Percentiles rank a stretch among this genome's conserved stretches.
Evolutionary conservation across 1,140 invertebrate genomes (phyloP).

Genomic region (Drosophila sp.): DNA sequence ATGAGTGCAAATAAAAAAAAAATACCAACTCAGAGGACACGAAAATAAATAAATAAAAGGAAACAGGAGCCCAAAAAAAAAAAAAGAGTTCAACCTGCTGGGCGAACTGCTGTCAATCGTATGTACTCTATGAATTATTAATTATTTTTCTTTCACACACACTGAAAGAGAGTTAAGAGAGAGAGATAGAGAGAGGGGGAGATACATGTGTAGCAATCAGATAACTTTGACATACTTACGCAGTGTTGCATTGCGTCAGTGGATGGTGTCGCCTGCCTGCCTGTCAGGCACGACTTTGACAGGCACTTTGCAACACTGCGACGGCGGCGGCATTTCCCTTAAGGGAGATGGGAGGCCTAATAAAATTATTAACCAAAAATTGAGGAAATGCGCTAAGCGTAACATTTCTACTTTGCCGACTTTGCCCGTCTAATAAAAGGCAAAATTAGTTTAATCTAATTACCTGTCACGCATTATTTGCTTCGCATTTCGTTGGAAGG

Average conservation of each 20-base stretch:
- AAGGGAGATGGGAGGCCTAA: constrained; percentile 21
- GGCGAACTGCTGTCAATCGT: constrained; percentile 76
- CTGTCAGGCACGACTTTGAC: constrained; percentile 50
- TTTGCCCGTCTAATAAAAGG: constrained; percentile 69
- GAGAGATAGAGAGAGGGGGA: too few species aligned
- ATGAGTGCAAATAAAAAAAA: constrained; percentile 53
- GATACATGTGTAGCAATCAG: constrained; percentile 5
- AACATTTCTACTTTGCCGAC: constrained; percentile 14
- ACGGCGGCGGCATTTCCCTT: background rate
- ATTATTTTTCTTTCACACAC: constrained; percentile 72
- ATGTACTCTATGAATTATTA: constrained; percentile 71
- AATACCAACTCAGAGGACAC: constrained; percentile 20
- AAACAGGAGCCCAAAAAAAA: constrained; percentile 21
- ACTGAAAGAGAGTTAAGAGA: constrained; percentile 4
- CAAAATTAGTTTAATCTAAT: constrained; percentile 82
- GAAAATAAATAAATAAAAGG: constrained; percentile 27
- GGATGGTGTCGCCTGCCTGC: constrained; percentile 31
- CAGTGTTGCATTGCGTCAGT: constrained; percentile 75
- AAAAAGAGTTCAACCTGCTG: constrained; percentile 62
- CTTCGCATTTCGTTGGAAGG: constrained; percentile 27
- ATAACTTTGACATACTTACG: constrained; percentile 1
- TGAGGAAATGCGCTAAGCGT: constrained; percentile 39
- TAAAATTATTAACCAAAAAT: constrained; percentile 5
- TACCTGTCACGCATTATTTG: constrained; percentile 79
- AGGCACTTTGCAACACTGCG: constrained; percentile 41